Percentiles rank a stretch among this genome's conserved stretches.
These are phyloP conservation scores for Musca domestica DNA, from an alignment of 1,140 invertebrate species.

Conservation along the genomic window DNA sequence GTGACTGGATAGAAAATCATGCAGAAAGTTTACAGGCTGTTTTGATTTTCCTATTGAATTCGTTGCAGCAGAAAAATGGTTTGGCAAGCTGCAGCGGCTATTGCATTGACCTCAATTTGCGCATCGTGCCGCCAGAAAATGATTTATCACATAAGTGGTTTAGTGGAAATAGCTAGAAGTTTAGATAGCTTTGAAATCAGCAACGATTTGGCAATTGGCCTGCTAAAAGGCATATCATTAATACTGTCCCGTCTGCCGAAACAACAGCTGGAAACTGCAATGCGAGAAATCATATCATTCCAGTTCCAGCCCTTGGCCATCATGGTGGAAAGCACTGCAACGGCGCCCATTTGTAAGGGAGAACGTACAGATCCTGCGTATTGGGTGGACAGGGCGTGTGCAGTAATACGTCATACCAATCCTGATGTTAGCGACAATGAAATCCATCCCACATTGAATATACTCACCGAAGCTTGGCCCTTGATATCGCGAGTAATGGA, in stretches of 20 bases:
- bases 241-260: conserved; percentile 66
- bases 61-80: conserved; percentile 69
- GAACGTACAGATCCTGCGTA: conserved; percentile 76
- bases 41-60: conserved; percentile 74
- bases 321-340: conserved; percentile 54
- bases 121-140: conserved; percentile 77
- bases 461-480: conserved; percentile 84
- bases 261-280: conserved; percentile 64
- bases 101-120: conserved; percentile 67
- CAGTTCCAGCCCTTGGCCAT: conserved; percentile 69
- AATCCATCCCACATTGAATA: conserved; percentile 78
- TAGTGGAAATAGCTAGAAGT: conserved; percentile 78
- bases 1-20: conserved; percentile 94
- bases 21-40: conserved; percentile 75
- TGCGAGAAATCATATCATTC: conserved; percentile 76
- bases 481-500: conserved; percentile 74
- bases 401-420: conserved; percentile 81
- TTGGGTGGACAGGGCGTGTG: conserved; percentile 89
- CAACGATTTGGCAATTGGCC: conserved; percentile 76
- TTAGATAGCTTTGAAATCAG: conserved; percentile 78
- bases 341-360: conserved; percentile 49
- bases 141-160: conserved; percentile 73
- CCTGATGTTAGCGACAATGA: conserved; percentile 60
- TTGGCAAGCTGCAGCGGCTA: conserved; percentile 75
- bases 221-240: conserved; percentile 75